Conservation (phyloP, 2,888 invertebrate species). For the Caprella mutica region DNA sequence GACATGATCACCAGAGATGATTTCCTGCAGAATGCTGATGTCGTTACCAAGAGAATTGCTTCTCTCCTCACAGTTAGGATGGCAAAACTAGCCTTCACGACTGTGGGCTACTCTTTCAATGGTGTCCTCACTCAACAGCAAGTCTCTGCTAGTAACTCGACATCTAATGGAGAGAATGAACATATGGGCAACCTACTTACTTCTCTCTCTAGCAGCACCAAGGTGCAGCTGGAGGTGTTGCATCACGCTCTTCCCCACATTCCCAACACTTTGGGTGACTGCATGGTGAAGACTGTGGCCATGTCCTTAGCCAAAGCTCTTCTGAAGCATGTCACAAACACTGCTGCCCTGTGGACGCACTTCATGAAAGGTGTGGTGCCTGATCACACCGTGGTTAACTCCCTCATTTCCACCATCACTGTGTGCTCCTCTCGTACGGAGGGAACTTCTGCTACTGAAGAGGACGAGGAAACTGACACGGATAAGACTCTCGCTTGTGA, state of each 20-base stretch:
- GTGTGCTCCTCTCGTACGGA: constrained; percentile 37
- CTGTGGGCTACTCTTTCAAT: constrained; percentile 44
- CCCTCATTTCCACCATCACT: constrained; percentile 29
- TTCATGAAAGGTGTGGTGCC: constrained; percentile 32
- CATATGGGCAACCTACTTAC: too few relatives aligned
- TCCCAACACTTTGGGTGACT: constrained; percentile 71
- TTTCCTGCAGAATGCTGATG: constrained; percentile 66
- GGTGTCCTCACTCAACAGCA: constrained; percentile 41
- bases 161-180: too few relatives aligned
- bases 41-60: constrained; percentile 65
- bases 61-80: constrained; percentile 77
- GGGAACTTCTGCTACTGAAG: constrained; percentile 52
- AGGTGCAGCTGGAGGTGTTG: constrained; percentile 43
- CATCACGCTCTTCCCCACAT: constrained; percentile 73
- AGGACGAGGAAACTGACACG: constrained; percentile 11
- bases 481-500: constrained; percentile 58
- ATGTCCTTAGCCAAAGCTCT: constrained; percentile 68
- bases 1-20: constrained; percentile 75
- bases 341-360: constrained; percentile 29
- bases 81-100: constrained; percentile 75
- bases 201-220: too few relatives aligned
- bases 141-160: constrained; percentile 14
- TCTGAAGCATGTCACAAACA: constrained; percentile 54
- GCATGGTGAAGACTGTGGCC: constrained; percentile 70
- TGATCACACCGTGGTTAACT: constrained; percentile 29